A percentile compares a stretch with the other conserved stretches of the same genome.
phyloP scores from a whole-genome alignment of 1,140 invertebrate genomes.

The honey bee (Apis mellifera) region Amel_HAv3.1 CM009933.2:8124001-8124500 shows the following conservation, averaged over 20 bases:
- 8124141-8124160: slow-evolving; percentile 99
- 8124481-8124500: slow-evolving; percentile 80
- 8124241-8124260: too few relatives aligned
- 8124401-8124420: neutral
- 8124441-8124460: slow-evolving; percentile 78
- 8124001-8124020: slow-evolving; percentile 79
- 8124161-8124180: slow-evolving; percentile 99
- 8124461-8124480: slow-evolving; percentile 81
- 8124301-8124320: neutral
- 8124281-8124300: neutral
- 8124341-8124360: neutral
- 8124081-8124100: slow-evolving; percentile 98
- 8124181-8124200: slow-evolving; percentile 97
- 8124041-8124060: neutral
- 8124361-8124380: neutral
- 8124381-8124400: too few relatives aligned
- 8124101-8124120: slow-evolving; percentile 99
- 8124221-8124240: neutral
- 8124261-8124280: neutral
- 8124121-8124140: slow-evolving; percentile 99
- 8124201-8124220: slow-evolving; percentile 98
- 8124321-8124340: neutral
- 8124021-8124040: neutral
- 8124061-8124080: slow-evolving; percentile 85
- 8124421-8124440: neutral